These are phyloP conservation scores for Halictus rubicundus DNA, from an alignment of 1,140 invertebrate genomes.

Conservation along the genomic window DNA sequence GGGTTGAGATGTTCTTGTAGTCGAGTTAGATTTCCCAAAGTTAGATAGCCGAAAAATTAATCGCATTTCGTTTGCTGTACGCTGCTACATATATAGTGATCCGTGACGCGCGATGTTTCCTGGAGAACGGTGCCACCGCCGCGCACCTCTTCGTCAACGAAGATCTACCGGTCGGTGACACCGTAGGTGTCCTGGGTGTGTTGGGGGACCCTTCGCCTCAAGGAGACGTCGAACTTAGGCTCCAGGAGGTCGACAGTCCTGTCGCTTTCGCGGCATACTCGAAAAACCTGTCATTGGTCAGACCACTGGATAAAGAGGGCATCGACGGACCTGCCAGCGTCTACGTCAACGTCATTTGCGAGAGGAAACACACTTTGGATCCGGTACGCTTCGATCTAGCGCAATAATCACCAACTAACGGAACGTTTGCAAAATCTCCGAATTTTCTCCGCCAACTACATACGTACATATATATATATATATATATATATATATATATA, in stretches of 20 bases:
- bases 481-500: no score
- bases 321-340: conserved; percentile 90
- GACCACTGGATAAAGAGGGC: conserved; percentile 92
- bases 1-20: no score
- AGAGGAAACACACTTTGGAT: conserved; percentile 89
- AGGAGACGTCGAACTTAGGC: conserved; percentile 89
- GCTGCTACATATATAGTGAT: conserved; percentile 82
- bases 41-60: no score
- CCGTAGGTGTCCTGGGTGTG: conserved; percentile 88
- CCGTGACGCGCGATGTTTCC: conserved; percentile 91
- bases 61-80: neutral
- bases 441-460: no score
- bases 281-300: conserved; percentile 90
- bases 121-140: conserved; percentile 93
- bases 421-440: no score
- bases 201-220: conserved; percentile 87
- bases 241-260: conserved; percentile 90
- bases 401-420: no score
- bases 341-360: conserved; percentile 92
- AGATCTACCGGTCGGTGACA: conserved; percentile 88
- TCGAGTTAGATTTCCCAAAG: no score
- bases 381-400: conserved; percentile 79
- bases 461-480: no score
- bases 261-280: conserved; percentile 87
- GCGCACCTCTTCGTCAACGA: conserved; percentile 95